phyloP scores from a whole-genome alignment of 1,140 invertebrate species.

The Papilio helenus region DNA sequence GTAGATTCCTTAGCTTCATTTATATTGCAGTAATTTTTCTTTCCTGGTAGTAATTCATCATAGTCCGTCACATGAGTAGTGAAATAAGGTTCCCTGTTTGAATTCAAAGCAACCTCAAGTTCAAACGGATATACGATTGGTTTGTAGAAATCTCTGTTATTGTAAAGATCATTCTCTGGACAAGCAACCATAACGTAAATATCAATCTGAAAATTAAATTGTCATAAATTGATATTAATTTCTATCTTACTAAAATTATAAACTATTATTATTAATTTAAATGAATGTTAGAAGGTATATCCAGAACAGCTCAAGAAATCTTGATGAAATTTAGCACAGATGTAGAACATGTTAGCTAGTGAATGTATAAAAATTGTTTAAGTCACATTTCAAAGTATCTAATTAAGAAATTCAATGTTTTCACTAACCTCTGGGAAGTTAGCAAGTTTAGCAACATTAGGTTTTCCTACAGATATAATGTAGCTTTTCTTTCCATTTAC shows the following conservation, averaged over 20 bases:
- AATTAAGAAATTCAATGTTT: too few relatives aligned
- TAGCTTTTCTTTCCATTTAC: constrained; percentile 93
- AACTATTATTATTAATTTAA: too few relatives aligned
- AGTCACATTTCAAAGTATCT: too few relatives aligned
- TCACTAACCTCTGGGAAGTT: constrained; percentile 92
- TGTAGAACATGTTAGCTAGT: too few relatives aligned
- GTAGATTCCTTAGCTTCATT: constrained; percentile 80
- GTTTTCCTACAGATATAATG: constrained; percentile 95
- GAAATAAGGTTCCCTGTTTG: constrained; percentile 83
- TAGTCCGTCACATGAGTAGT: constrained; percentile 90
- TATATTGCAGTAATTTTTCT: constrained; percentile 81
- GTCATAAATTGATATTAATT: too few relatives aligned
- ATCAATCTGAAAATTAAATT: constrained; percentile 88
- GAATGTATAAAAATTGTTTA: too few relatives aligned
- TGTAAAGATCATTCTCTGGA: constrained; percentile 92
- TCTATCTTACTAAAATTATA: too few relatives aligned
- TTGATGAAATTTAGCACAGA: too few relatives aligned
- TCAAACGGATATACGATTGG: constrained; percentile 97
- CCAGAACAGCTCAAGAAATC: too few relatives aligned
- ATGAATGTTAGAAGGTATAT: too few relatives aligned
- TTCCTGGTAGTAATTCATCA: constrained; percentile 88
- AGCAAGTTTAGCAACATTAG: constrained; percentile 95
- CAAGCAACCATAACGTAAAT: constrained; percentile 95
- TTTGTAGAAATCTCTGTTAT: constrained; percentile 93
- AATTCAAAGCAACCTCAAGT: constrained; percentile 94